A percentile compares a stretch with the other conserved stretches of the same genome.
Conservation (phyloP, 2,888 invertebrate species). For the Melitaea athalia region DNA sequence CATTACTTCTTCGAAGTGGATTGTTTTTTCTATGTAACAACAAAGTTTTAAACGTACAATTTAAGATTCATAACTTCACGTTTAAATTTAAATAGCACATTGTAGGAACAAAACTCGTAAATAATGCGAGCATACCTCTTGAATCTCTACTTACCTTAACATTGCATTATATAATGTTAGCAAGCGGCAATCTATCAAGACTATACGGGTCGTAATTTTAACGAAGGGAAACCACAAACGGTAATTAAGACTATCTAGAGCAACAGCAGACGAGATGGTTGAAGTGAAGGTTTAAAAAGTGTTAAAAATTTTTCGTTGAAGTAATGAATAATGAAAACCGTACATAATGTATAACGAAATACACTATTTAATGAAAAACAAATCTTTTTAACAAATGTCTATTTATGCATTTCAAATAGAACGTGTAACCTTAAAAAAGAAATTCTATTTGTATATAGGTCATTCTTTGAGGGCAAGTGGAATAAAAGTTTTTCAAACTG, state of each 20-base stretch:
- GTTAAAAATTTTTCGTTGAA: not conserved
- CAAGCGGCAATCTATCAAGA: constrained; percentile 17
- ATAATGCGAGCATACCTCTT: not conserved
- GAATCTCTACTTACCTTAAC: not conserved
- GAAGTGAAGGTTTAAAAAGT: constrained; percentile 1
- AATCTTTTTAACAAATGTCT: too few species aligned
- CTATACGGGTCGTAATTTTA: constrained; percentile 20
- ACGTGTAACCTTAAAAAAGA: too few species aligned
- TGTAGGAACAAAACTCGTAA: not conserved
- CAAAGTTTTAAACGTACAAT: too few species aligned
- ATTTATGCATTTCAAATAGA: too few species aligned
- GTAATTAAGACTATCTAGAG: constrained; percentile 15
- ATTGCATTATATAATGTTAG: not conserved
- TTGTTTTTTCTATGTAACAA: too few species aligned
- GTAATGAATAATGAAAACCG: not conserved
- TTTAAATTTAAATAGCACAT: not conserved
- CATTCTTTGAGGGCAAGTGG: too few species aligned
- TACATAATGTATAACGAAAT: not conserved
- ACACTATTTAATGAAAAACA: not conserved
- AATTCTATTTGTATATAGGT: too few species aligned
- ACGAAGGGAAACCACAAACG: constrained; percentile 16
- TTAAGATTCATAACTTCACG: not conserved
- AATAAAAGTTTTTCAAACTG: too few species aligned
- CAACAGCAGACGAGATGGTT: not conserved
- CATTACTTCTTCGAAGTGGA: too few species aligned